A percentile compares a stretch with the other conserved stretches of the same genome.
phyloP scores from a whole-genome alignment of 1,140 invertebrate genomes.

The Drosophila willistoni region DNA sequence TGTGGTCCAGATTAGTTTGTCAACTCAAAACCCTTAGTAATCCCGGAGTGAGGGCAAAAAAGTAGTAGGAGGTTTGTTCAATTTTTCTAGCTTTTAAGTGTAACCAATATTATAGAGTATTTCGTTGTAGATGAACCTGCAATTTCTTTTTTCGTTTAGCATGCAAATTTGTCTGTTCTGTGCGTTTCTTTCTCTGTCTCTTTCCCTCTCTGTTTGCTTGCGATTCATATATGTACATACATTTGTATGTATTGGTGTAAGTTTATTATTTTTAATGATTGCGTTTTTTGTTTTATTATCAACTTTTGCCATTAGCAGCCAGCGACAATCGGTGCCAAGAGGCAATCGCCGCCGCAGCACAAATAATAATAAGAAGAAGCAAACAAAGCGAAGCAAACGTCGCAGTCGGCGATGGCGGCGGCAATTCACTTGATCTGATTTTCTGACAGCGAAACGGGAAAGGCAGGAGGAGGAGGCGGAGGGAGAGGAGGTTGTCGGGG shows the following conservation, averaged over 20 bases:
- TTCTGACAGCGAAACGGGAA: conserved; percentile 26
- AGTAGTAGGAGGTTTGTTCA: too few species aligned
- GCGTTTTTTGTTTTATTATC: conserved; percentile 71
- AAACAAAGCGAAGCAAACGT: conserved; percentile 11
- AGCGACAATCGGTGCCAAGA: conserved; percentile 29
- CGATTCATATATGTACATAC: conserved; percentile 9
- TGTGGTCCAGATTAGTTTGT: too few species aligned
- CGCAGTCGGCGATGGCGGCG: not conserved
- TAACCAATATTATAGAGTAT: conserved; percentile 12
- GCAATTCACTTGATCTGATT: conserved; percentile 73
- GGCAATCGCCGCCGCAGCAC: conserved; percentile 22
- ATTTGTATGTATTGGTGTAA: conserved; percentile 8
- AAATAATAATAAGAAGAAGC: conserved; percentile 29
- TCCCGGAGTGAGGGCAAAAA: too few species aligned
- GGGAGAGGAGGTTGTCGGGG: not conserved
- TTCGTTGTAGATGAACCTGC: conserved; percentile 36
- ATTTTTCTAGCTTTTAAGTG: too few species aligned
- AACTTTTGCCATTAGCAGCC: conserved; percentile 60
- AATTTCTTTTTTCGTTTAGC: conserved; percentile 51
- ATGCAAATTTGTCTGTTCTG: conserved; percentile 61
- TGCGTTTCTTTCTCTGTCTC: not conserved
- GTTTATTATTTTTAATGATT: conserved; percentile 75
- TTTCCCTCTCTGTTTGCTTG: conserved; percentile 1
- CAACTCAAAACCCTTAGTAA: too few species aligned
- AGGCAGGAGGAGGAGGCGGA: not conserved